Evolutionary conservation across 2,888 invertebrate species (phyloP).

Genomic region (Cabera pusaria): DNA sequence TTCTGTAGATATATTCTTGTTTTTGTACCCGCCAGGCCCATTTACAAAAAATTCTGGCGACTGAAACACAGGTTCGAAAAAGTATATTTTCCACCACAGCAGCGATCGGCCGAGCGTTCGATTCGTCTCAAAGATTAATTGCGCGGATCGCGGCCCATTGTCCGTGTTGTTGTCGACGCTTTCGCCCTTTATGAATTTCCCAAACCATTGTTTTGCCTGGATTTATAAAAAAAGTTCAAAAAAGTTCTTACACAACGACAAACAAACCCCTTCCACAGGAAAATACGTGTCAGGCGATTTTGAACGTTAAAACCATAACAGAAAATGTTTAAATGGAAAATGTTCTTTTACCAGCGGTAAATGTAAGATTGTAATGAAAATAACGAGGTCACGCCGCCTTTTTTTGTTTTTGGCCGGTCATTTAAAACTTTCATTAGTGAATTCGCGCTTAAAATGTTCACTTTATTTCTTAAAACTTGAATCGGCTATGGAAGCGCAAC

Average conservation of each 20-base stretch:
- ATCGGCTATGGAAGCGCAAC: conserved; percentile 38
- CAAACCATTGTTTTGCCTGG: conserved; percentile 72
- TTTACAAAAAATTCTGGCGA: conserved; percentile 16
- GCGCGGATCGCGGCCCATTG: conserved; percentile 66
- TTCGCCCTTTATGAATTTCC: conserved; percentile 71
- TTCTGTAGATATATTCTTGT: too few species aligned
- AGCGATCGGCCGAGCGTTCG: conserved; percentile 48
- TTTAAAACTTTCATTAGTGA: conserved; percentile 81
- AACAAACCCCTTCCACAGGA: conserved; percentile 20
- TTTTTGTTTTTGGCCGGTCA: conserved; percentile 66
- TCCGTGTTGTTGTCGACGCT: conserved; percentile 66
- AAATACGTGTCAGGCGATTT: conserved; percentile 22
- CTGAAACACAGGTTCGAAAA: conserved; percentile 11
- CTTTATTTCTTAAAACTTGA: conserved; percentile 63
- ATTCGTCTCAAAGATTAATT: conserved; percentile 75
- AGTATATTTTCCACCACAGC: conserved; percentile 35
- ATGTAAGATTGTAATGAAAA: conserved; percentile 58
- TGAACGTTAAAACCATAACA: conserved; percentile 33
- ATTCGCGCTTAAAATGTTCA: conserved; percentile 65
- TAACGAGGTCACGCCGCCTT: conserved; percentile 73
- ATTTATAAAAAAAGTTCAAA: conserved; percentile 67
- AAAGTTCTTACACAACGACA: conserved; percentile 53
- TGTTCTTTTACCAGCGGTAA: conserved; percentile 30
- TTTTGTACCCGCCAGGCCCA: too few species aligned
- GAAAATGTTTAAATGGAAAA: conserved; percentile 12